A percentile compares a stretch with the other conserved stretches of the same genome.
These are phyloP conservation scores for Campodea augens DNA, from an alignment of 1,140 invertebrate genomes.

Conservation along the genomic window DNA sequence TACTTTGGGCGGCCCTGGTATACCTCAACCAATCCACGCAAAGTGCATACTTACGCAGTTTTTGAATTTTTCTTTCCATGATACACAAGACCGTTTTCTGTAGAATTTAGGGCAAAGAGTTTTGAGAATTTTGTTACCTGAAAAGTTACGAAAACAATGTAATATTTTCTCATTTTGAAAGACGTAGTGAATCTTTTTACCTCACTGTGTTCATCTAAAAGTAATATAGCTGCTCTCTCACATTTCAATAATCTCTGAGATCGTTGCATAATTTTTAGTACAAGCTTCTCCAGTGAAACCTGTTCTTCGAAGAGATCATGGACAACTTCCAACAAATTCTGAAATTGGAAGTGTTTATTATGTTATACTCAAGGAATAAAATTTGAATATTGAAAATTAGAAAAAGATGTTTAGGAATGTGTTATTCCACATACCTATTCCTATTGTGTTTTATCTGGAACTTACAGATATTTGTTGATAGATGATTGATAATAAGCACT, in stretches of 20 bases:
- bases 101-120: conserved; percentile 17
- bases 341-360: conserved; percentile 4
- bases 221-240: conserved; percentile 27
- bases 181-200: too few species aligned
- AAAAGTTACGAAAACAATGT: conserved; percentile 4
- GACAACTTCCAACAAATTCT: conserved; percentile 30
- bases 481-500: neutral
- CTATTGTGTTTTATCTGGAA: neutral
- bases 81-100: too few species aligned
- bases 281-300: conserved; percentile 28
- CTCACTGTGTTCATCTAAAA: conserved; percentile 25
- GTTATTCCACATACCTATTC: too few species aligned
- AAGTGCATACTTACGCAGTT: too few species aligned
- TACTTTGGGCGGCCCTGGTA: too few species aligned
- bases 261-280: conserved; percentile 29
- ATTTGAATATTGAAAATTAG: neutral
- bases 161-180: too few species aligned
- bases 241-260: conserved; percentile 29
- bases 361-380: neutral
- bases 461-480: neutral
- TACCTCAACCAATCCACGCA: too few species aligned
- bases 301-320: conserved; percentile 33
- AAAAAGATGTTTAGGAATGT: neutral
- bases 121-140: conserved; percentile 22
- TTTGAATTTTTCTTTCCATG: too few species aligned